Evolutionary conservation across 1,140 invertebrate genomes (phyloP).

Genomic region (Solenopsis invicta): DNA sequence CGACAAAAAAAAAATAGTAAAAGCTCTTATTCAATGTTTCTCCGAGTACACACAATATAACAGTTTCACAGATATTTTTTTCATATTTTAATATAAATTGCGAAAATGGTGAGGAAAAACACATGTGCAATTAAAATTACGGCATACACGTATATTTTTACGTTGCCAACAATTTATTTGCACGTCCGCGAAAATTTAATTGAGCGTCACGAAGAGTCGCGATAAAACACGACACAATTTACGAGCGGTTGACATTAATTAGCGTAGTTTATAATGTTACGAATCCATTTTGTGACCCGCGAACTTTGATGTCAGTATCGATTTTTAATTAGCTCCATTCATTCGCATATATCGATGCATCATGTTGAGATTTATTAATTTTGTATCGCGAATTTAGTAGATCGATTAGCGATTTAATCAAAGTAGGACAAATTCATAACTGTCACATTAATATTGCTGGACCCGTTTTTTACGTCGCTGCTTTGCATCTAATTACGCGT

Average conservation of each 20-base stretch:
- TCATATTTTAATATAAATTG: slow-evolving; percentile 48
- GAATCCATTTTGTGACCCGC: slow-evolving; percentile 48
- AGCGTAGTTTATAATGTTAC: slow-evolving; percentile 52
- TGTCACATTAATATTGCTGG: slow-evolving; percentile 29
- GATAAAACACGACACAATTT: slow-evolving; percentile 43
- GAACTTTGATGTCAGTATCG: slow-evolving; percentile 49
- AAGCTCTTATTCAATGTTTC: neutral
- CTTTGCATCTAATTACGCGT: slow-evolving; percentile 21
- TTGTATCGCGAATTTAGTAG: slow-evolving; percentile 35
- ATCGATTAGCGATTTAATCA: slow-evolving; percentile 48
- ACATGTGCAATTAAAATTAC: slow-evolving; percentile 25
- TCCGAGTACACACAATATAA: neutral
- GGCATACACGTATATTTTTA: slow-evolving; percentile 43
- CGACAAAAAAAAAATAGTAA: slow-evolving; percentile 23
- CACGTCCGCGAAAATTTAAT: slow-evolving; percentile 53
- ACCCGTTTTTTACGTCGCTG: slow-evolving; percentile 14
- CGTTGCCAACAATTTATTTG: slow-evolving; percentile 35
- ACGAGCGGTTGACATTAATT: slow-evolving; percentile 56
- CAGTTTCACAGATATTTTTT: slow-evolving; percentile 42
- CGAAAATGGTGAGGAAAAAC: slow-evolving; percentile 1
- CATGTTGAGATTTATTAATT: slow-evolving; percentile 49
- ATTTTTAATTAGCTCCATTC: slow-evolving; percentile 53
- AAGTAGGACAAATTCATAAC: slow-evolving; percentile 44
- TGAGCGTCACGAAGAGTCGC: slow-evolving; percentile 26
- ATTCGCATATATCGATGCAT: neutral